Conservation (phyloP, 2,888 invertebrate genomes). For the Diploptera punctata region DNA sequence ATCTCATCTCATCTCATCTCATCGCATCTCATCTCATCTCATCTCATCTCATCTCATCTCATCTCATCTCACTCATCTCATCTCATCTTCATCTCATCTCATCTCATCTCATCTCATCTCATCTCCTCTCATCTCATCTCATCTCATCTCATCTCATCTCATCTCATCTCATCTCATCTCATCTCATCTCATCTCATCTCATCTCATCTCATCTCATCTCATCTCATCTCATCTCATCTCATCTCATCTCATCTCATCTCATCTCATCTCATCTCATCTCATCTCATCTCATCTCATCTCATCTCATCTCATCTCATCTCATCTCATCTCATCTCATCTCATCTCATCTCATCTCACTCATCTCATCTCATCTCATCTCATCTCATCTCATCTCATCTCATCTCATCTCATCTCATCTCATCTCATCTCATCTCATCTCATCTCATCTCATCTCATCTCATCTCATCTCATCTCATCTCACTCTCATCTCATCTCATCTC, state of each 20-base stretch:
- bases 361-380: neutral
- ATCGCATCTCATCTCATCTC: constrained; percentile 3
- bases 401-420: neutral
- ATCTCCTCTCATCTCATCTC: neutral
- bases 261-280: neutral
- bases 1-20: constrained; percentile 3
- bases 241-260: neutral
- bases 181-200: neutral
- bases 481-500: neutral
- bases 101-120: neutral
- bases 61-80: neutral
- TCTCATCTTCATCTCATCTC: neutral
- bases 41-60: neutral
- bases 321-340: constrained; percentile 2
- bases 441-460: neutral
- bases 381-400: neutral
- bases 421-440: neutral
- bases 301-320: neutral
- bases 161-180: neutral
- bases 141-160: neutral
- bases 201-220: neutral
- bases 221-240: neutral
- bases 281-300: neutral
- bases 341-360: too few species aligned
- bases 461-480: neutral